Conservation (phyloP, 2,797 vertebrate genomes). For the Syngnathus rostellatus region DNA sequence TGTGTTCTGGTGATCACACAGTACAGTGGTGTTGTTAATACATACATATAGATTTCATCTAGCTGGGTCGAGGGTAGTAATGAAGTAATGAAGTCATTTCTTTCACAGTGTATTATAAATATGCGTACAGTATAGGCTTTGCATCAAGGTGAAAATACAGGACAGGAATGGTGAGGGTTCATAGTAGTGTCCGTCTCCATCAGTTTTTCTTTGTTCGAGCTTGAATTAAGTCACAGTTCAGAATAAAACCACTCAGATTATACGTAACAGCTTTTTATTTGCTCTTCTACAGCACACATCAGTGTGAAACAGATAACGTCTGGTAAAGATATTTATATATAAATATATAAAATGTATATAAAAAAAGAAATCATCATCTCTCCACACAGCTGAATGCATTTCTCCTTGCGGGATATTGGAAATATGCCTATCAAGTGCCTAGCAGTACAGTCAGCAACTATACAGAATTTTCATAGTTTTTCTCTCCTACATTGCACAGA, state of each 20-base stretch:
- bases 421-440: constrained; percentile 76
- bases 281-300: constrained; percentile 52
- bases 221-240: constrained; percentile 48
- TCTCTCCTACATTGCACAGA: constrained; percentile 70
- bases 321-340: constrained; percentile 65
- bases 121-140: constrained; percentile 35
- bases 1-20: constrained; percentile 42
- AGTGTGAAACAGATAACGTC: constrained; percentile 56
- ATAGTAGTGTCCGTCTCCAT: constrained; percentile 42
- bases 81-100: constrained; percentile 26
- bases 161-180: constrained; percentile 42
- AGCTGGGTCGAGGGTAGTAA: constrained; percentile 54
- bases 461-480: constrained; percentile 71
- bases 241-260: constrained; percentile 43
- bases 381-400: constrained; percentile 57
- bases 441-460: constrained; percentile 72
- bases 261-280: constrained; percentile 38
- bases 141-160: constrained; percentile 51
- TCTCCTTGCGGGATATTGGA: constrained; percentile 64
- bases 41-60: constrained; percentile 48
- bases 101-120: constrained; percentile 53
- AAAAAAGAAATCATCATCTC: constrained; percentile 59
- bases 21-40: constrained; percentile 62
- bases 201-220: constrained; percentile 40
- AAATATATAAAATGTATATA: constrained; percentile 43